A percentile compares a stretch with the other conserved stretches of the same genome.
Conservation (phyloP, 2,888 invertebrate genomes). For the Caenorhabditis afra region DNA sequence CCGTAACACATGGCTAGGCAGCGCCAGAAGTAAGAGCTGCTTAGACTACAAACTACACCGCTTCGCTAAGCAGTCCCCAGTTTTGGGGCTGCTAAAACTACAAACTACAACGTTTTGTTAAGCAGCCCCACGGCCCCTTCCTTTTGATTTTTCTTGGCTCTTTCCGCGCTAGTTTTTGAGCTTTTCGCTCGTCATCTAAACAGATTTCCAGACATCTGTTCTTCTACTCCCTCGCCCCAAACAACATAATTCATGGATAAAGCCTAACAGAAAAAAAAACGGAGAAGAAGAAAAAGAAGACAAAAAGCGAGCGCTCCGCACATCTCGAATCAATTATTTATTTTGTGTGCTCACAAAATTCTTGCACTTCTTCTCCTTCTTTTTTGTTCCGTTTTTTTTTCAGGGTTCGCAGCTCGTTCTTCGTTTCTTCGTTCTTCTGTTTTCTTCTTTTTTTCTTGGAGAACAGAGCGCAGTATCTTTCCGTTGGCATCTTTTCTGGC, state of each 20-base stretch:
- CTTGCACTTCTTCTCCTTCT: constrained; percentile 14
- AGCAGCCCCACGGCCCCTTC: too few relatives aligned
- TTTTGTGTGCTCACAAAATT: constrained; percentile 17
- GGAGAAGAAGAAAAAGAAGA: neutral
- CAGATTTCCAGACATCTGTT: too few relatives aligned
- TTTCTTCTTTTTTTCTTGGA: too few relatives aligned
- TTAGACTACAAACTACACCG: neutral
- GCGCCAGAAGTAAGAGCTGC: too few relatives aligned
- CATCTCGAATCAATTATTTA: constrained; percentile 18
- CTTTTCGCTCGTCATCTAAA: too few relatives aligned
- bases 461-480: too few relatives aligned
- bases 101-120: too few relatives aligned
- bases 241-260: neutral
- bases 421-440: neutral
- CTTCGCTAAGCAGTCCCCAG: neutral
- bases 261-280: too few relatives aligned
- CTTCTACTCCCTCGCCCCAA: neutral
- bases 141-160: too few relatives aligned
- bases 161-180: neutral
- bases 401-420: neutral
- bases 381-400: neutral
- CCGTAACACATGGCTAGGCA: too few relatives aligned
- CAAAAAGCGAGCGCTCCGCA: neutral
- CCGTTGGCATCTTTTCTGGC: too few relatives aligned
- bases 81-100: neutral